These are phyloP conservation scores for Boloria selene DNA, from an alignment of 2,888 invertebrate species.

Conservation along the genomic window DNA sequence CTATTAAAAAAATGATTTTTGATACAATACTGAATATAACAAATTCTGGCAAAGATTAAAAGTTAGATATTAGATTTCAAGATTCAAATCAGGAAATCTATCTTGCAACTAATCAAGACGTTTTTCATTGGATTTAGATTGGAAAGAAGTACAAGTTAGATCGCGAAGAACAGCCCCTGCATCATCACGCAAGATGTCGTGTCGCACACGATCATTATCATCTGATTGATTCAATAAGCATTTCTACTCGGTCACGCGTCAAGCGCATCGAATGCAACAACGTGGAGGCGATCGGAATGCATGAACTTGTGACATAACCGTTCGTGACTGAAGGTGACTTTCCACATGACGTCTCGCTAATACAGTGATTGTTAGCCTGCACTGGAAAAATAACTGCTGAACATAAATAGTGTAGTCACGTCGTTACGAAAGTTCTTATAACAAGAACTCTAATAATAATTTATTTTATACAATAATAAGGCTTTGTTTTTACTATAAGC, in stretches of 20 bases:
- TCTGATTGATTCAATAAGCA: slow-evolving; percentile 26
- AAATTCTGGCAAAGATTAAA: too few relatives aligned
- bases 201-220: slow-evolving; percentile 18
- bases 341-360: slow-evolving; percentile 30
- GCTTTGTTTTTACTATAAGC: too few relatives aligned
- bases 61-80: too few relatives aligned
- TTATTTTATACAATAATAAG: too few relatives aligned
- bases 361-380: slow-evolving; percentile 9
- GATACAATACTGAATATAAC: too few relatives aligned
- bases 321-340: slow-evolving; percentile 38
- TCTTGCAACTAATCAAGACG: too few relatives aligned
- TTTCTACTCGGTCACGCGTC: slow-evolving; percentile 29
- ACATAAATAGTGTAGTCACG: slow-evolving; percentile 1
- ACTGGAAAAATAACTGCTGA: slow-evolving; percentile 4
- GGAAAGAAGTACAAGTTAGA: neutral
- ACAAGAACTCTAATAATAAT: too few relatives aligned
- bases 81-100: too few relatives aligned
- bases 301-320: slow-evolving; percentile 37
- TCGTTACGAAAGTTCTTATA: neutral
- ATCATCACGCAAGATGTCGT: slow-evolving; percentile 7
- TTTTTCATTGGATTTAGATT: too few relatives aligned
- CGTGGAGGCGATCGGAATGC: slow-evolving; percentile 30
- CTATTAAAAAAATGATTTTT: too few relatives aligned
- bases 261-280: slow-evolving; percentile 31
- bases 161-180: neutral